Conservation (phyloP, 2,113 vertebrate genomes). For the Sialia sialis region DNA sequence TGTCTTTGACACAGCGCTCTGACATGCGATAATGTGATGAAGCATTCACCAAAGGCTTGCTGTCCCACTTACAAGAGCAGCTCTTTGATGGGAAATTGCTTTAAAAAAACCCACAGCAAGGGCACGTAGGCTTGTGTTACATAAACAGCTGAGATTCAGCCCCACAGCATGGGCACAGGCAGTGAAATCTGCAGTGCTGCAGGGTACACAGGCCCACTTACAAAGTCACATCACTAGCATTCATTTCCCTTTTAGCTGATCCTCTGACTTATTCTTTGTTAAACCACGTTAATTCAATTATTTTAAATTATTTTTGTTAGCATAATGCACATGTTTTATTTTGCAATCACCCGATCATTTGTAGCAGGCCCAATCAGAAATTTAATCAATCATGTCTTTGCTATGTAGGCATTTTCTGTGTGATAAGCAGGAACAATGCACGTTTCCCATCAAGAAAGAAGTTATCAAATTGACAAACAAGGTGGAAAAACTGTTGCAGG, state of each 20-base stretch:
- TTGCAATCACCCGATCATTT: neutral
- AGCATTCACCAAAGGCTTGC: neutral
- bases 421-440: neutral
- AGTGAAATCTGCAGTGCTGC: neutral
- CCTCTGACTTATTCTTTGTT: neutral
- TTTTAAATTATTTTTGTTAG: neutral
- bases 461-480: neutral
- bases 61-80: slow-evolving; percentile 21
- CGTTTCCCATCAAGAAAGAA: neutral
- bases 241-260: neutral
- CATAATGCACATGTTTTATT: neutral
- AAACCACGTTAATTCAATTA: neutral
- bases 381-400: neutral
- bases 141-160: slow-evolving; percentile 10
- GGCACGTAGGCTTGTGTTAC: neutral
- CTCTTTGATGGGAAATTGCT: neutral
- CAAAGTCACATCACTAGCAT: neutral
- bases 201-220: neutral
- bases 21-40: slow-evolving; percentile 15
- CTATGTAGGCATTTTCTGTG: neutral
- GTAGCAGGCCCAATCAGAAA: neutral
- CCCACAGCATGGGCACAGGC: neutral
- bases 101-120: neutral
- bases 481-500: neutral
- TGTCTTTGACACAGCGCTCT: slow-evolving; percentile 39